Evolutionary conservation across 2,888 invertebrate genomes (phyloP), one percentile per base, ranked within the genome.

Genomic region (Octonoba sinensis): DNA sequence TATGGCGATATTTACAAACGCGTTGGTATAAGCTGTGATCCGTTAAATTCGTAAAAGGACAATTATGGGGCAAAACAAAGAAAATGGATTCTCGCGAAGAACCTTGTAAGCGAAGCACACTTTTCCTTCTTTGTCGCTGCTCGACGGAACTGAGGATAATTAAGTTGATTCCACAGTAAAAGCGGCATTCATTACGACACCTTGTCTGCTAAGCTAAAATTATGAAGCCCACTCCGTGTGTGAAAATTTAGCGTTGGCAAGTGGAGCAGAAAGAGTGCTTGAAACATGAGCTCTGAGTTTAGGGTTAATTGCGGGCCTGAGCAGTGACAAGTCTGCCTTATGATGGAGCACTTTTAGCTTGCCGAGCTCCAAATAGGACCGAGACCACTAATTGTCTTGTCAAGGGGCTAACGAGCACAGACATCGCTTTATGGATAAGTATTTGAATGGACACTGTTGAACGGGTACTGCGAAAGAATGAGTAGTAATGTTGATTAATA

Each of bases 361-460:
- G 67, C 54, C 59, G 65, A 47, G 59, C 64, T 47, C 47, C 56
- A 78, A 78, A 78, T 78, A 66, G 59, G 78, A 66, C 60, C 67
- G 54, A 66, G 79, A 73, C 73, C 72, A 66, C 79, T 79, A 79
- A 79, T 79, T 79, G 79, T 67, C 79, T 79, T 79, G 79, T 73
- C 79, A 79, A 71, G 51, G 60, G 67, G 67, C 72, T 79, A 79
- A 79, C 72, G 79, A 79, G 71, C 71, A 27, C 51, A 36, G 16
- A 54, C 24, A 54, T 67, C 60, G 18, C 67, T 72, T 67, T 51
- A 71, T 56, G 59, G 54, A 64, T 70, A 71, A 71, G 70, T 77
- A 47, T 65, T 71, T 65, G 67, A 71, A 71, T 76, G 75, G 59
- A 8, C 36, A 36, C 36, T 36, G 36, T 36, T 36, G 36, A 36